These are phyloP conservation scores for Ladona fulva DNA, from an alignment of 1,140 invertebrate genomes.

Conservation along the genomic window DNA sequence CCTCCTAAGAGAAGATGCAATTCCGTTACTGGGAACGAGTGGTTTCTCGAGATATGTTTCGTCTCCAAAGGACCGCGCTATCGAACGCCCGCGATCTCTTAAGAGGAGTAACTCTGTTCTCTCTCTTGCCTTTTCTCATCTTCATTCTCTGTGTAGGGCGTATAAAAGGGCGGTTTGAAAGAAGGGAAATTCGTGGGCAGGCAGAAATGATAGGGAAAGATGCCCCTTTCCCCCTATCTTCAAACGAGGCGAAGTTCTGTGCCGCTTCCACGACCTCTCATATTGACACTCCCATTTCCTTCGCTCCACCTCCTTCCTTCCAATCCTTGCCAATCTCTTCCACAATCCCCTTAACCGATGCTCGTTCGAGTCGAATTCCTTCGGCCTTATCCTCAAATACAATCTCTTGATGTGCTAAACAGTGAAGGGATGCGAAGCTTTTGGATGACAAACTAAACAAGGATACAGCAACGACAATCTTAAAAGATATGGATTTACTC, in stretches of 20 bases:
- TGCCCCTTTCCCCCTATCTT: background rate
- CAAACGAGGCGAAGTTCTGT: background rate
- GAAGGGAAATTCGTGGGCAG: background rate
- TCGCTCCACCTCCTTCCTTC: background rate
- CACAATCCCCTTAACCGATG: background rate
- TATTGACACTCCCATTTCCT: background rate
- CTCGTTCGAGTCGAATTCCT: background rate
- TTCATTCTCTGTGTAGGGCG: background rate
- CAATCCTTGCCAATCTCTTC: background rate
- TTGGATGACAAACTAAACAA: too few relatives aligned
- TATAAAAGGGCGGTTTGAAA: background rate
- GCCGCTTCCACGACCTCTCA: background rate
- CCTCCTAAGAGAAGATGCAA: background rate
- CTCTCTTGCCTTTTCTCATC: background rate
- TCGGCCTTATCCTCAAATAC: too few relatives aligned
- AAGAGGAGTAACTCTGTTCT: background rate
- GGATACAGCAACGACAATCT: too few relatives aligned
- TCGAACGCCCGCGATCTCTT: background rate
- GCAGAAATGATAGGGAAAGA: background rate
- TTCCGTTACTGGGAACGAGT: background rate
- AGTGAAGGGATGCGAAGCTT: too few relatives aligned
- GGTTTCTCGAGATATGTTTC: background rate
- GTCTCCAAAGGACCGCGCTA: background rate
- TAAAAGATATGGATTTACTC: too few relatives aligned
- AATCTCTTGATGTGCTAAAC: too few relatives aligned